Evolutionary conservation across 2,888 invertebrate species (phyloP).

Genomic region (Microplitis manilae): DNA sequence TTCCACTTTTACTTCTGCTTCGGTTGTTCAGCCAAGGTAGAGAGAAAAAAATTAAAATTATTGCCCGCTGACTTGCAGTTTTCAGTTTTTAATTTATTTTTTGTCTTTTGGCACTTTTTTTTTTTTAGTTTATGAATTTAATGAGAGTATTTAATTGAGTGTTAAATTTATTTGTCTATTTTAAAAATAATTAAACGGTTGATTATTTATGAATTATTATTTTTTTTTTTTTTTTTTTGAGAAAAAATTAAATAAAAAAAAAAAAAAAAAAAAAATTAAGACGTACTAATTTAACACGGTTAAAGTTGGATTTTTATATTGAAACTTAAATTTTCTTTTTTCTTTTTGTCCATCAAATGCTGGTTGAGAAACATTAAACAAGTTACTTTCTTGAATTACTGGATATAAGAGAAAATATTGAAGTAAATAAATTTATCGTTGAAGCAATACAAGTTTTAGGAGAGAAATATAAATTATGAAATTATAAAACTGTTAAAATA

Average conservation of each 20-base stretch:
- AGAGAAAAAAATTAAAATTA: slow-evolving; percentile 10
- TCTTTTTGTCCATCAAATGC: too few species aligned
- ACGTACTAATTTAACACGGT: too few species aligned
- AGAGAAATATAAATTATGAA: background rate
- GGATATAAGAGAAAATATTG: background rate
- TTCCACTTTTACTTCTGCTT: background rate
- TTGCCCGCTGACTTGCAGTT: background rate
- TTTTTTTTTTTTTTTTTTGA: too few species aligned
- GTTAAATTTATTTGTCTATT: background rate
- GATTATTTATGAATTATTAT: too few species aligned
- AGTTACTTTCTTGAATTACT: too few species aligned
- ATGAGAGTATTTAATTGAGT: background rate
- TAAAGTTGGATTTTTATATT: background rate
- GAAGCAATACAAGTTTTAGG: background rate
- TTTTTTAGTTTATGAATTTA: background rate
- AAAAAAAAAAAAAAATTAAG: background rate
- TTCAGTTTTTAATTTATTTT: background rate
- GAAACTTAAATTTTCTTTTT: too few species aligned
- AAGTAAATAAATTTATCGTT: background rate
- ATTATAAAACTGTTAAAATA: background rate
- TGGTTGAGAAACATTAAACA: too few species aligned
- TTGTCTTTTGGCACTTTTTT: background rate
- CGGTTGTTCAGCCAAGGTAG: background rate
- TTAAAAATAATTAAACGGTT: too few species aligned
- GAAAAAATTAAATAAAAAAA: background rate